A percentile compares a stretch with the other conserved stretches of the same genome.
Conservation (phyloP, 23 tunicate species). For the Halocynthia aurantium region DNA sequence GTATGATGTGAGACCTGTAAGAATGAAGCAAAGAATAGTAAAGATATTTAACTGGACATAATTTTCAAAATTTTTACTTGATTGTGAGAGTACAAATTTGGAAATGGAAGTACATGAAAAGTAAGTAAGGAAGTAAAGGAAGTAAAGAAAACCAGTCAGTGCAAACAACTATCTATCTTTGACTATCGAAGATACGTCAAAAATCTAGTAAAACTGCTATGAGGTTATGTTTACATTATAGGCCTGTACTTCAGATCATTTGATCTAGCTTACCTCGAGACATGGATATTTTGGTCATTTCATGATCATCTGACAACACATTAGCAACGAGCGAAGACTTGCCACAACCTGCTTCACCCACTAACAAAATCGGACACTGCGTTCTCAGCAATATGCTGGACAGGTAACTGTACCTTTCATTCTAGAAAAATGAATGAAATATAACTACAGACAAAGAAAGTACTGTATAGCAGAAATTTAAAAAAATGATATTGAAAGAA, state of each 20-base stretch:
- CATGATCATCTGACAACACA: constrained; percentile 29
- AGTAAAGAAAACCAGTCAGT: too few species aligned
- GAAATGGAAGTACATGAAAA: too few species aligned
- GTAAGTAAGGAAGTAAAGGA: too few species aligned
- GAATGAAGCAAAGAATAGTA: background rate
- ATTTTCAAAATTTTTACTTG: too few species aligned
- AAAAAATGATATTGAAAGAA: too few species aligned
- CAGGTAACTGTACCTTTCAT: constrained; percentile 58
- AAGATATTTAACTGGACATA: too few species aligned
- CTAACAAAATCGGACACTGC: constrained; percentile 48
- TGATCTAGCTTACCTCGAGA: constrained; percentile 37
- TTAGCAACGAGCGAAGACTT: constrained; percentile 56
- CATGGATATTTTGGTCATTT: constrained; percentile 40
- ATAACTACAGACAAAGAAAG: too few species aligned
- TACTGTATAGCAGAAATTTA: too few species aligned
- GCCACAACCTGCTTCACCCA: constrained; percentile 85
- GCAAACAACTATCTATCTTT: background rate
- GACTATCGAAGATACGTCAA: background rate
- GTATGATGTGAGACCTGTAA: constrained; percentile 49
- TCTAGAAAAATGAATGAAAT: constrained; percentile 14
- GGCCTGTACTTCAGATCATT: background rate
- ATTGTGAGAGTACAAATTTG: too few species aligned
- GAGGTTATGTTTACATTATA: background rate
- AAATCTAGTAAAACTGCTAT: background rate
- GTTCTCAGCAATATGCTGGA: constrained; percentile 25